Conservation (phyloP, 2,113 vertebrate genomes). For the Struthio camelus region DNA sequence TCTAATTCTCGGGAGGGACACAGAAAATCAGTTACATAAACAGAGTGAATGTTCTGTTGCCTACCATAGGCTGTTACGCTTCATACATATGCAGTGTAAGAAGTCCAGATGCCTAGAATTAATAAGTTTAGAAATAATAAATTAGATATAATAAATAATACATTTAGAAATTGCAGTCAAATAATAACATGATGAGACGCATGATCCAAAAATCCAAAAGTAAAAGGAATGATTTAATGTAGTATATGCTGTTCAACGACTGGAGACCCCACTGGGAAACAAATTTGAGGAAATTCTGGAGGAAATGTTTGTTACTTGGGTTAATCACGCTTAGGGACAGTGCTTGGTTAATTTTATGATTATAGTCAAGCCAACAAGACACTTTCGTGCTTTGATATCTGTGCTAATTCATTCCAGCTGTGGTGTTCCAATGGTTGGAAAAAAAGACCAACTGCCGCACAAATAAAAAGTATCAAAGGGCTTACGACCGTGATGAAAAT, state of each 20-base stretch:
- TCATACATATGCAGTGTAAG: neutral
- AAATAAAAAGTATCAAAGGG: neutral
- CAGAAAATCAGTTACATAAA: neutral
- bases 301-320: neutral
- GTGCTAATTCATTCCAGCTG: neutral
- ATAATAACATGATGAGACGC: neutral
- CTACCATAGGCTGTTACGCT: rapidly evolving
- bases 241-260: neutral
- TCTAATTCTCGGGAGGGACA: neutral
- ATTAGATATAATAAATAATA: neutral
- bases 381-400: neutral
- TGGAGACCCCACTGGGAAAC: neutral
- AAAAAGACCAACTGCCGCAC: neutral
- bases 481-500: neutral
- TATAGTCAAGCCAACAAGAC: neutral
- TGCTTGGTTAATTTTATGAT: neutral
- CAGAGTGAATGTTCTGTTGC: neutral
- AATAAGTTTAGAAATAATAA: neutral
- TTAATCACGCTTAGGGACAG: neutral
- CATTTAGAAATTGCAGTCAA: neutral
- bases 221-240: neutral
- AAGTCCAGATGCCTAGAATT: neutral
- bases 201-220: neutral
- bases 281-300: neutral
- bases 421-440: neutral